Base-by-base conservation (phyloP, 2,888 invertebrate species). In the Zele albiditarsus region DNA sequence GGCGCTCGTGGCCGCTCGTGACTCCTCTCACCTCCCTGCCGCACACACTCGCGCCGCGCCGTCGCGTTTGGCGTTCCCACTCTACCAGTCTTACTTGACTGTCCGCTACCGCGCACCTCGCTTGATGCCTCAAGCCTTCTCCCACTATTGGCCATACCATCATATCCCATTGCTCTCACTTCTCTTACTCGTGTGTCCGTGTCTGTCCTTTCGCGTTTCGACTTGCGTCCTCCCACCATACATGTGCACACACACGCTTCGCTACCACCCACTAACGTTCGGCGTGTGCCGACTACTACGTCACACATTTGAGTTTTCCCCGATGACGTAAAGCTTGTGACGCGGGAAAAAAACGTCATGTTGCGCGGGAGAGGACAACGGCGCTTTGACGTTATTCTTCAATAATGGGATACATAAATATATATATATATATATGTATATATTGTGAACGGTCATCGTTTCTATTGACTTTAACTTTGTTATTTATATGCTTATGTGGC, bases 241-340 rank as follows among this genome's bases (percentile, higher is more conserved):
- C 31, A 16, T 20, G 2, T 0, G 6, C 20, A 10, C 38, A 38
- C 10, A 38, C 62, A 31, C 31, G 23, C 31, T 1, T 20, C 1
- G 14, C 31, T 10, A 31, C 63, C 42, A 46, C 74, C 49, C 74
- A 63, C 63, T 58, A 49, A 49, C 46, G 42, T 49, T 53, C 46
- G 75, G 76, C 75, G 77, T 66, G 76, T 75, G 69, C 65, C 63
- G 53, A 28, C 60, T 73, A 75, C 71, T 46, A 80, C 80, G 80
- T 78, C 77, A 80, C 66, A 65, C 38, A 31, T 76, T 75, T 49
- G 71, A 58, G 66, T 77, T 80, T 77, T 80, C 74, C 73, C 68
- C 63, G 77, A 77, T 79, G 79, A 79, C 79, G 79, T 78, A 75
- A 66, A 71, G 49, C 49, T 71, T 49, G 42, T 71, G 71, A 75